phyloP scores from a whole-genome alignment of 2,113 vertebrate species.

The Pomatostomus ruficeps region DNA sequence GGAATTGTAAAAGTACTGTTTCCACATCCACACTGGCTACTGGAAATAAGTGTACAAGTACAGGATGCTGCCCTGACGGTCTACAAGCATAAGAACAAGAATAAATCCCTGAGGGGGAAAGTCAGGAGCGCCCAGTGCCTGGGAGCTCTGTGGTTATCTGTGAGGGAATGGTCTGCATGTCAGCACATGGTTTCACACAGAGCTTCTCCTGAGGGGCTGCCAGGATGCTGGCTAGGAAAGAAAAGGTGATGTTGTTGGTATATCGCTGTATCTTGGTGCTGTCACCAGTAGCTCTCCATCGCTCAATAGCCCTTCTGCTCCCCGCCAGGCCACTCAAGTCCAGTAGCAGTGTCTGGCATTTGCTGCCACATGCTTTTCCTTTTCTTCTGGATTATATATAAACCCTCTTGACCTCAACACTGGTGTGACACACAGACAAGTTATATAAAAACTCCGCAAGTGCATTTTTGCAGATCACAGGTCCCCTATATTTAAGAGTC shows the following conservation, averaged over 20 bases:
- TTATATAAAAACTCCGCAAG: not conserved
- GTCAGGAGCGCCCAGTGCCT: rapidly evolving
- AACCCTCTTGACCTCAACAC: not conserved
- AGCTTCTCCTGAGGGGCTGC: not conserved
- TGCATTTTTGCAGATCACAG: not conserved
- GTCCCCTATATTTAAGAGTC: not conserved
- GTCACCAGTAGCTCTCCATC: not conserved
- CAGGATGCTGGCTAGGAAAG: not conserved
- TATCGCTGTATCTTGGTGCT: not conserved
- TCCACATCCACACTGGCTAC: not conserved
- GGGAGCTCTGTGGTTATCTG: not conserved
- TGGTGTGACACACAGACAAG: not conserved
- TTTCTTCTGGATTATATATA: not conserved
- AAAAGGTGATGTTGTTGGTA: rapidly evolving
- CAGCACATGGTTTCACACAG: not conserved
- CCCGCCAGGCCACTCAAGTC: not conserved
- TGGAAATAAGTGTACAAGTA: not conserved
- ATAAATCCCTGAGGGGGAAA: not conserved
- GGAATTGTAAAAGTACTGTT: not conserved
- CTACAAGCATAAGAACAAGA: not conserved
- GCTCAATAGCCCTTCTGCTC: not conserved
- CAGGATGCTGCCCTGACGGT: not conserved
- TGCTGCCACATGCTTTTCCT: not conserved
- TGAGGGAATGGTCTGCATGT: rapidly evolving
- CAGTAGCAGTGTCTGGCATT: not conserved